Conservation (phyloP, 2,797 vertebrate species). For the Taeniopygia guttata region DNA sequence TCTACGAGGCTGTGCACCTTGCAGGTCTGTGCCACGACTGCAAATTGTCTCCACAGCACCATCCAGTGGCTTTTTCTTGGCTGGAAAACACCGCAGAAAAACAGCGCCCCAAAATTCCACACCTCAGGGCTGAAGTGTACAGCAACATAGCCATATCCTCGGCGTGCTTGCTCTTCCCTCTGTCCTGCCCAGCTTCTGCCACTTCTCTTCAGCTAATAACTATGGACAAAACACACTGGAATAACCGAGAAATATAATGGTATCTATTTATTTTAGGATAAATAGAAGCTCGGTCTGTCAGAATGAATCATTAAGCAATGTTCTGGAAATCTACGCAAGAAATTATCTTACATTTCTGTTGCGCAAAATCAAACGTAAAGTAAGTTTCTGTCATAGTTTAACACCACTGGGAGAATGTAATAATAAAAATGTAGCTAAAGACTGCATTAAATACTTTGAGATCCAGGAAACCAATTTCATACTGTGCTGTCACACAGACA, state of each 20-base stretch:
- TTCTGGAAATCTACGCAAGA: neutral
- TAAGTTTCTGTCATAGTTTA: neutral
- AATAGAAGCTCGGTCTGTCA: neutral
- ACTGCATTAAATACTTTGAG: neutral
- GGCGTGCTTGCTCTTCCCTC: neutral
- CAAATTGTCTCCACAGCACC: constrained; percentile 61
- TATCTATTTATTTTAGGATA: neutral
- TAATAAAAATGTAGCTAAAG: neutral
- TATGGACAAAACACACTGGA: neutral
- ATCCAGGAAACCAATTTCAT: neutral
- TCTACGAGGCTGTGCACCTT: neutral
- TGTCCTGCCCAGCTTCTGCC: neutral
- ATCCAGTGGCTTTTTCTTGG: constrained; percentile 13
- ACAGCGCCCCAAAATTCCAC: neutral
- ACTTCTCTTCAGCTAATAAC: neutral
- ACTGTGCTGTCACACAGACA: neutral
- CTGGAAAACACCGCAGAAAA: neutral
- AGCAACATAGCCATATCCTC: rapidly evolving
- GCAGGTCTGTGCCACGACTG: neutral
- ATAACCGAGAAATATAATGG: neutral
- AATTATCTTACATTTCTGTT: neutral
- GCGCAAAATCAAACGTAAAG: neutral
- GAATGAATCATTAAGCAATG: neutral
- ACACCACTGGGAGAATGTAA: neutral
- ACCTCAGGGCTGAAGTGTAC: neutral